Evolutionary conservation across 2,797 vertebrate species (phyloP).

Genomic region (Lagocephalus sceleratus): DNA sequence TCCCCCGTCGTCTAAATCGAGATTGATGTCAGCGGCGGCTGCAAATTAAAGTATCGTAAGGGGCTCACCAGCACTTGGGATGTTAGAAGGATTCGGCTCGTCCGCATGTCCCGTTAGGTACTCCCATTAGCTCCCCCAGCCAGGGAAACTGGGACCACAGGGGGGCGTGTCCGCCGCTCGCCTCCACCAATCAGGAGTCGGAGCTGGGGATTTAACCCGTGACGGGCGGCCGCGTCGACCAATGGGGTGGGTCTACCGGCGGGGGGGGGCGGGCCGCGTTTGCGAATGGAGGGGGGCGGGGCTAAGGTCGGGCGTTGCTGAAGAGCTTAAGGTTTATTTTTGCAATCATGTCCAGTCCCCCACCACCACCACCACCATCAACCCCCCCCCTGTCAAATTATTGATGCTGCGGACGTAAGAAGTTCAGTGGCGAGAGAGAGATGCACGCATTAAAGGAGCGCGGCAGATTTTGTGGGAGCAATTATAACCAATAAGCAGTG

Average conservation of each 20-base stretch:
- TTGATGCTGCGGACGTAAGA: neutral
- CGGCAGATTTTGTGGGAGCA: too few relatives aligned
- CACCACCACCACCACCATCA: too few relatives aligned
- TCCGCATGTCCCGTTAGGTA: conserved; percentile 76
- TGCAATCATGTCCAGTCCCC: conserved; percentile 15
- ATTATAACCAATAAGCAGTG: too few relatives aligned
- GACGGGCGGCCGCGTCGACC: conserved; percentile 21
- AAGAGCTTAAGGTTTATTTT: conserved; percentile 35
- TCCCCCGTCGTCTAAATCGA: conserved; percentile 5
- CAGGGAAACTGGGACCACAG: conserved; percentile 52
- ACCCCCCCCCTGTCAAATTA: neutral
- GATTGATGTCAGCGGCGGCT: neutral
- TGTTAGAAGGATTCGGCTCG: conserved; percentile 62
- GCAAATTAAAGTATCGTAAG: conserved; percentile 40
- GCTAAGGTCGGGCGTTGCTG: conserved; percentile 58
- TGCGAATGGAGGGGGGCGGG: conserved; percentile 46
- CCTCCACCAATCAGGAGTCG: conserved; percentile 52
- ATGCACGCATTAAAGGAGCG: too few relatives aligned
- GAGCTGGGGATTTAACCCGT: conserved; percentile 22
- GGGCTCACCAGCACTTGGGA: conserved; percentile 69
- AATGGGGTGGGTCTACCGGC: conserved; percentile 19
- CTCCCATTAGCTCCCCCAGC: conserved; percentile 73
- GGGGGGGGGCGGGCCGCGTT: conserved; percentile 40
- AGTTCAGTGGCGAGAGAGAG: neutral
- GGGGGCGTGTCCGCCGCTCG: conserved; percentile 30